Conservation (phyloP, 2,797 vertebrate species). For the Astyanax mexicanus region DNA sequence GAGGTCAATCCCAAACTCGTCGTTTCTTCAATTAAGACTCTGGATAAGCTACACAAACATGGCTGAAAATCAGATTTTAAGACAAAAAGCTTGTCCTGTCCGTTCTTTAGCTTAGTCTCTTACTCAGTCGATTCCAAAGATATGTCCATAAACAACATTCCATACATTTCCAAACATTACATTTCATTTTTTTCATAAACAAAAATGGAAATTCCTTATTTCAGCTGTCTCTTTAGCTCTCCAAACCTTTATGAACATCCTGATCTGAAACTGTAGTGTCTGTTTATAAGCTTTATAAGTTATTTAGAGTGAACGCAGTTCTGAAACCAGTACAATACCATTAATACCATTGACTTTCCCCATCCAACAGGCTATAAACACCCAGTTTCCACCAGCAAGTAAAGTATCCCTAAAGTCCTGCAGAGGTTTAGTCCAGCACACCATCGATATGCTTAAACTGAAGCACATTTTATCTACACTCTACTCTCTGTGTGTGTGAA, state of each 20-base stretch:
- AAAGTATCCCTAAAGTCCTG: constrained; percentile 10
- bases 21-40: constrained; percentile 16
- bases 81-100: constrained; percentile 26
- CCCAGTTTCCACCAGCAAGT: too few species aligned
- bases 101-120: constrained; percentile 39
- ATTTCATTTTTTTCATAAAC: too few species aligned
- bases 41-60: neutral
- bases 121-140: constrained; percentile 45
- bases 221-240: too few species aligned
- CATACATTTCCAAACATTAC: constrained; percentile 30
- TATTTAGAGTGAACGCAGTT: constrained; percentile 27
- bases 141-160: constrained; percentile 56
- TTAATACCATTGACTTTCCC: neutral
- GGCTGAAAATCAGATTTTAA: constrained; percentile 20
- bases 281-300: constrained; percentile 31
- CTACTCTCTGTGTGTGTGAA: constrained; percentile 19
- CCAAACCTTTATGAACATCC: too few species aligned
- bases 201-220: constrained; percentile 28
- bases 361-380: constrained; percentile 25
- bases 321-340: neutral
- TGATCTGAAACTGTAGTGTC: constrained; percentile 16
- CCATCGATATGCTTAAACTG: neutral
- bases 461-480: constrained; percentile 1
- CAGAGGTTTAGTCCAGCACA: too few species aligned
- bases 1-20: constrained; percentile 17